These are phyloP conservation scores for Helicoverpa zea DNA, from an alignment of 1,140 invertebrate genomes.

Conservation along the genomic window DNA sequence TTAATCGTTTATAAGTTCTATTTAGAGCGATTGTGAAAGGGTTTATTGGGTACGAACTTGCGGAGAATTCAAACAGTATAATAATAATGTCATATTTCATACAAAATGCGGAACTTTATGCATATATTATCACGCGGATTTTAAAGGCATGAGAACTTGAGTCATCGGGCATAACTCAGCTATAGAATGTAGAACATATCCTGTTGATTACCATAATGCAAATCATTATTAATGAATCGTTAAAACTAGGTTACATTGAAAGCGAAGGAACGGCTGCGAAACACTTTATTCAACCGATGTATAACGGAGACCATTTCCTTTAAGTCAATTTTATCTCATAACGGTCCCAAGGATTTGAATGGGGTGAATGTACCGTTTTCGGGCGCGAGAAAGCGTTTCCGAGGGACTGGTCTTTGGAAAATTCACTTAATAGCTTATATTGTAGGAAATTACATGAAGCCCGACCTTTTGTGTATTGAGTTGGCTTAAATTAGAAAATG, in stretches of 20 bases:
- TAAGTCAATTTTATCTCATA: slow-evolving; percentile 41
- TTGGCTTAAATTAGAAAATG: slow-evolving; percentile 28
- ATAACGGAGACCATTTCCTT: slow-evolving; percentile 30
- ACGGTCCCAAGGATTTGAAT: slow-evolving; percentile 42
- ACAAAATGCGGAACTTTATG: not conserved
- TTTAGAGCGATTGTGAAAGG: slow-evolving; percentile 18
- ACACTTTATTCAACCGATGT: slow-evolving; percentile 22
- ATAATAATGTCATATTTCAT: not conserved
- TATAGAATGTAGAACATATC: slow-evolving; percentile 27
- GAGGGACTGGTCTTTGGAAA: slow-evolving; percentile 39
- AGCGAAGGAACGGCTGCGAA: not conserved
- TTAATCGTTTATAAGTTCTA: slow-evolving; percentile 44
- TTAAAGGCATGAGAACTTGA: not conserved
- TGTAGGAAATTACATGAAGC: slow-evolving; percentile 35
- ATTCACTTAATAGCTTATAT: slow-evolving; percentile 40
- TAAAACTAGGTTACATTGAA: slow-evolving; percentile 12
- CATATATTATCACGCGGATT: not conserved
- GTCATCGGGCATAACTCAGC: not conserved
- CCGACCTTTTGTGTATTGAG: slow-evolving; percentile 16
- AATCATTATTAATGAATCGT: slow-evolving; percentile 30
- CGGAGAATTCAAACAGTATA: not conserved
- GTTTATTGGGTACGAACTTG: not conserved
- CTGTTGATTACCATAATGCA: slow-evolving; percentile 41
- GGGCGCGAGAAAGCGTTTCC: slow-evolving; percentile 28
- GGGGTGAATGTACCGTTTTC: slow-evolving; percentile 40